Evolutionary conservation across 2,797 vertebrate genomes (phyloP).

Genomic region (Tapera naevia): DNA sequence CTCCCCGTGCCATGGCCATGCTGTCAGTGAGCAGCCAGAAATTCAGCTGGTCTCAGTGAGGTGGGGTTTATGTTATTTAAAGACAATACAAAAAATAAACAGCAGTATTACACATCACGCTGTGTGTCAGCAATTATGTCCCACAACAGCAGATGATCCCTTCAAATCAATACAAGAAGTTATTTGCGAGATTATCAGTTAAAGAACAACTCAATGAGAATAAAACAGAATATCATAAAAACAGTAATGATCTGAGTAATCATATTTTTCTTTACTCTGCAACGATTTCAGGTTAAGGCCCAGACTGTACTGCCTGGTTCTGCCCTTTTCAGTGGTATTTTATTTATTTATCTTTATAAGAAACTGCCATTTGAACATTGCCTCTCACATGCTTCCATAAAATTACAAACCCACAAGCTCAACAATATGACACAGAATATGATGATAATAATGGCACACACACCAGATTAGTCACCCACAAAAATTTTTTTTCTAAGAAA

Average conservation of each 20-base stretch:
- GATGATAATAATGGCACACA: background rate
- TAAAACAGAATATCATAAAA: background rate
- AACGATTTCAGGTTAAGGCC: background rate
- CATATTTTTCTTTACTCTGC: background rate
- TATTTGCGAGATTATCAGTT: background rate
- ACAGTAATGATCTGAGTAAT: background rate
- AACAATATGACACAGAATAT: background rate
- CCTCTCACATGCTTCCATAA: background rate
- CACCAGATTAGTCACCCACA: background rate
- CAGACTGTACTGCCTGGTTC: background rate
- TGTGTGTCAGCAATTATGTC: background rate
- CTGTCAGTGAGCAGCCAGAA: background rate
- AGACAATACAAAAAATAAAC: background rate
- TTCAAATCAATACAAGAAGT: background rate
- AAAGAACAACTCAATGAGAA: background rate
- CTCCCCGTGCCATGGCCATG: rapidly evolving
- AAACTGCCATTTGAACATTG: background rate
- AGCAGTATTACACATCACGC: background rate
- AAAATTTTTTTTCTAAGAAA: background rate
- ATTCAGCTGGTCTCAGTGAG: background rate
- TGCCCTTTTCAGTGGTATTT: background rate
- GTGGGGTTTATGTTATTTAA: background rate
- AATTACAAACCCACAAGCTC: background rate
- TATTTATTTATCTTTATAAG: background rate
- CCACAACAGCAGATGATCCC: background rate